A percentile compares a stretch with the other conserved stretches of the same genome.
phyloP scores from a whole-genome alignment of 2,888 invertebrate genomes.

The Prenolepis imparis region DNA sequence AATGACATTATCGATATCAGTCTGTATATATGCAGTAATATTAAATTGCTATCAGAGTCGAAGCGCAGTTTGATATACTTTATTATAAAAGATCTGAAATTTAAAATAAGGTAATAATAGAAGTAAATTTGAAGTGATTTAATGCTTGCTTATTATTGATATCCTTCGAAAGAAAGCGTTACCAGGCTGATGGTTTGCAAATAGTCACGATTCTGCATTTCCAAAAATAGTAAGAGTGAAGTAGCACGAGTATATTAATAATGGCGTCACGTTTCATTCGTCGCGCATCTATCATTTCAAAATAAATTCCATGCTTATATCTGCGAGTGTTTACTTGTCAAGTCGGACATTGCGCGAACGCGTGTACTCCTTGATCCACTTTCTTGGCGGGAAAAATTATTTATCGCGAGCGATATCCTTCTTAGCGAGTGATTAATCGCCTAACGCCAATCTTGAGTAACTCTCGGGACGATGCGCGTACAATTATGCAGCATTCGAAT shows the following conservation, averaged over 20 bases:
- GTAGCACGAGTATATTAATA: slow-evolving; percentile 11
- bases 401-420: slow-evolving; percentile 31
- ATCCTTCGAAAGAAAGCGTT: background rate
- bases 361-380: slow-evolving; percentile 64
- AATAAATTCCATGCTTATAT: slow-evolving; percentile 20
- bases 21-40: background rate
- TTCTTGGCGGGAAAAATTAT: slow-evolving; percentile 22
- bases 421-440: slow-evolving; percentile 60
- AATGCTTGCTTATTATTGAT: background rate
- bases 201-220: background rate
- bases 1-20: slow-evolving; percentile 11
- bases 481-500: slow-evolving; percentile 50
- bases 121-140: background rate
- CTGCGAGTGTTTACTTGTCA: slow-evolving; percentile 32
- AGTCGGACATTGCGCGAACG: slow-evolving; percentile 9
- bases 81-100: background rate
- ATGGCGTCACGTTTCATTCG: background rate
- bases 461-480: slow-evolving; percentile 23
- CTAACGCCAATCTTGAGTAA: slow-evolving; percentile 37
- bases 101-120: background rate
- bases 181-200: background rate
- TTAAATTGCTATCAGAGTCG: slow-evolving; percentile 3
- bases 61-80: background rate
- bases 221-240: slow-evolving; percentile 1
- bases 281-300: slow-evolving; percentile 41